Conservation (phyloP, 2,797 vertebrate species). For the Onychomys leucogaster region DNA sequence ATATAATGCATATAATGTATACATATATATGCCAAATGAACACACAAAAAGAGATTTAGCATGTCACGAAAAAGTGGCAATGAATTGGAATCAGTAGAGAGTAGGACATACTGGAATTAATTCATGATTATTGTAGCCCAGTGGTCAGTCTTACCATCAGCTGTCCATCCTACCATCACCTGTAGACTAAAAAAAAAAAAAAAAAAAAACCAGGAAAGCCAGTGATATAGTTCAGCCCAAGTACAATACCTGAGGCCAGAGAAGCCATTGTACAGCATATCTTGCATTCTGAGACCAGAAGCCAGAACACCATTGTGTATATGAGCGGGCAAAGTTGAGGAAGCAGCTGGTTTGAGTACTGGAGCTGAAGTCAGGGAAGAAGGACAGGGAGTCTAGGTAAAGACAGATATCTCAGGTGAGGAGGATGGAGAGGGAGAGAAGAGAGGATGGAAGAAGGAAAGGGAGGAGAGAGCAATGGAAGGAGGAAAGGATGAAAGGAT, state of each 20-base stretch:
- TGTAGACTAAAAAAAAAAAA: not conserved
- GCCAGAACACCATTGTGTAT: not conserved
- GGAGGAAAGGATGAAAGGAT: too few species aligned
- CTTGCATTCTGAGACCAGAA: not conserved
- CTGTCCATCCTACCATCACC: not conserved
- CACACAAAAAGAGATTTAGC: not conserved
- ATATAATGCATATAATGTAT: not conserved
- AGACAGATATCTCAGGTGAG: not conserved
- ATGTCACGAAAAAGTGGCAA: too few species aligned
- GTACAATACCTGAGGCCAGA: not conserved
- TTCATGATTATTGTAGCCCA: not conserved
- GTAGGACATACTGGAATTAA: not conserved
- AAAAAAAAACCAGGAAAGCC: not conserved
- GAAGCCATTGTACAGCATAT: not conserved
- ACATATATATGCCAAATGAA: not conserved
- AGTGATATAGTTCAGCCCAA: not conserved
- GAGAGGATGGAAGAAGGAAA: not conserved
- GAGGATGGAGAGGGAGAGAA: not conserved
- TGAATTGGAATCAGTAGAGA: not conserved
- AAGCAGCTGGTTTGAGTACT: not conserved
- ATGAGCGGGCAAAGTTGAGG: not conserved
- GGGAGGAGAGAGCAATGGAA: not conserved
- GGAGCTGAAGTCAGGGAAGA: not conserved
- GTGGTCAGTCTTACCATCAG: not conserved
- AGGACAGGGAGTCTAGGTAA: not conserved